phyloP scores from a whole-genome alignment of 2,113 vertebrate genomes.

The Bubalus kerabau region DNA sequence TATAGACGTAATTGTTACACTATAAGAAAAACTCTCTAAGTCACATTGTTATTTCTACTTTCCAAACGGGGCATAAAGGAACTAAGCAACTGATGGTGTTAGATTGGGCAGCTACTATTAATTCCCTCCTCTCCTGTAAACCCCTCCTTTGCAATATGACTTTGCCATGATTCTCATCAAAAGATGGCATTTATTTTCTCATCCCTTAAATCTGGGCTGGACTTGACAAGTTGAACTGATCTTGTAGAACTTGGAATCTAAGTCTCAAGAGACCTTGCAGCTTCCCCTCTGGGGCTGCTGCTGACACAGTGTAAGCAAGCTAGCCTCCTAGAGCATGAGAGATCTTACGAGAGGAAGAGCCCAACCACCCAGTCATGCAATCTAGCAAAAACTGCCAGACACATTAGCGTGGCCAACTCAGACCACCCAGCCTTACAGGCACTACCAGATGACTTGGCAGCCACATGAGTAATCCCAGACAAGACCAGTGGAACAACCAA shows the following conservation, averaged over 20 bases:
- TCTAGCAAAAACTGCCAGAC: neutral
- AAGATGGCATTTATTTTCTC: neutral
- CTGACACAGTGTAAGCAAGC: neutral
- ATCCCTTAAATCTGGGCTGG: neutral
- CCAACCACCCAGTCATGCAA: neutral
- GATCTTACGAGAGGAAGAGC: neutral
- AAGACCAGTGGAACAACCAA: neutral
- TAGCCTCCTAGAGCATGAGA: neutral
- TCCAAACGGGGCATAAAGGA: neutral
- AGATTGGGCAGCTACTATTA: too few relatives aligned
- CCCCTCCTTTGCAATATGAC: neutral
- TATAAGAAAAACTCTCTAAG: neutral
- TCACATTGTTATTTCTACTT: neutral
- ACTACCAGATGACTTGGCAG: neutral
- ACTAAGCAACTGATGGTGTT: neutral
- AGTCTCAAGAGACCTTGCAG: neutral
- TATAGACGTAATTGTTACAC: neutral
- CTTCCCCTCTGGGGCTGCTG: neutral
- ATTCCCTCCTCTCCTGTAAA: neutral
- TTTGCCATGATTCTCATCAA: neutral
- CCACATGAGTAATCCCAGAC: neutral
- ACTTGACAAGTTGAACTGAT: neutral
- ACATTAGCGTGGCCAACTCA: neutral
- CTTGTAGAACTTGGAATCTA: neutral
- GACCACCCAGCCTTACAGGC: neutral